Percentiles rank a stretch among this genome's conserved stretches.
phyloP scores from a whole-genome alignment of 1,140 invertebrate genomes.

The Anagrus nilaparvatae region DNA sequence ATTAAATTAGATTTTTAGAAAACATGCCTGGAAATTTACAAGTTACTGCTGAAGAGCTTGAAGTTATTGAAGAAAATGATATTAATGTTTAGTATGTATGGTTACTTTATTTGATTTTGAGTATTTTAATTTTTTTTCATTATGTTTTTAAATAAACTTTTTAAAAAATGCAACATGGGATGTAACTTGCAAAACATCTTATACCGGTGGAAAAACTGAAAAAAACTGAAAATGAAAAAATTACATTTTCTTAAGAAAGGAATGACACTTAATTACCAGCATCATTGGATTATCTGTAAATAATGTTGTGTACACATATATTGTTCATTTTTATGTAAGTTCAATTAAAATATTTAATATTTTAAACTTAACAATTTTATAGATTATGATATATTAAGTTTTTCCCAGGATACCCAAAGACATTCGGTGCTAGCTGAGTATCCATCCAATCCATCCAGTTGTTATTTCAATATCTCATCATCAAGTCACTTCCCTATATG shows the following conservation, averaged over 20 bases:
- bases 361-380: not conserved
- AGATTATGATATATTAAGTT: slow-evolving; percentile 6
- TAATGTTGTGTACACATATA: slow-evolving; percentile 77
- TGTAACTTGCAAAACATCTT: slow-evolving; percentile 61
- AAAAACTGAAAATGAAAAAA: slow-evolving; percentile 58
- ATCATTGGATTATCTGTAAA: slow-evolving; percentile 89
- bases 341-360: slow-evolving; percentile 2
- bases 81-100: no score
- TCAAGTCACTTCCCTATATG: slow-evolving; percentile 96
- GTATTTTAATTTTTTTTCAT: not conserved
- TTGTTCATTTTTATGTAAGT: slow-evolving; percentile 65
- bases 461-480: slow-evolving; percentile 97
- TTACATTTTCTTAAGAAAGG: slow-evolving; percentile 79
- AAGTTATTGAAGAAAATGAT: no score
- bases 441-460: no score
- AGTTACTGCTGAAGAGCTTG: no score
- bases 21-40: no score
- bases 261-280: slow-evolving; percentile 95
- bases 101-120: slow-evolving; percentile 18
- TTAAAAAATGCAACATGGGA: slow-evolving; percentile 64
- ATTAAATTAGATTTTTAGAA: no score
- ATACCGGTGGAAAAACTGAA: slow-evolving; percentile 53
- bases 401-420: slow-evolving; percentile 57
- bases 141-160: slow-evolving; percentile 46
- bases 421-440: no score